phyloP scores from a whole-genome alignment of 2,113 vertebrate species.

The Anoplopoma fimbria region DNA sequence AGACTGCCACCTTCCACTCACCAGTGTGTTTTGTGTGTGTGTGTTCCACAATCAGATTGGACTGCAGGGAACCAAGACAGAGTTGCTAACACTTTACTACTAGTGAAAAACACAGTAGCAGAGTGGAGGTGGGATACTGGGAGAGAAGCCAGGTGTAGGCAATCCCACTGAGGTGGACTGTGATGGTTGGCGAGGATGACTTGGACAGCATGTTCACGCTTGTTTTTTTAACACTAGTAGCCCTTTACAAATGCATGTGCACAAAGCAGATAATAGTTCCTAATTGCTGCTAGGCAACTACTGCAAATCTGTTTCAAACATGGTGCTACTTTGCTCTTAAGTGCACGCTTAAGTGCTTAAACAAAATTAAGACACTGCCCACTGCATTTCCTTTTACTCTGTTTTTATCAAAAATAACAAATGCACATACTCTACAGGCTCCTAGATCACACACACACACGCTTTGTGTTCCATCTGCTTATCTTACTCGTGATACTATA shows the following conservation, averaged over 20 bases:
- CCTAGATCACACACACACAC: background rate
- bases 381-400: background rate
- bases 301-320: background rate
- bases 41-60: background rate
- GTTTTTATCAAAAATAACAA: background rate
- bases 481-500: slow-evolving; percentile 16
- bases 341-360: background rate
- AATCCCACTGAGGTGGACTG: background rate
- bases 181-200: background rate
- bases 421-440: background rate
- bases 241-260: background rate
- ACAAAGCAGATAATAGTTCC: slow-evolving; percentile 4
- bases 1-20: slow-evolving; percentile 21
- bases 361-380: background rate
- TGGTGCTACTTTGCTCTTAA: background rate
- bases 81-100: background rate
- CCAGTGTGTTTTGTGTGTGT: background rate
- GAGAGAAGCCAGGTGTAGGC: slow-evolving; percentile 11
- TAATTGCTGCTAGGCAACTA: slow-evolving; percentile 29
- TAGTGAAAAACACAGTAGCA: background rate
- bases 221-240: background rate
- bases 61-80: background rate
- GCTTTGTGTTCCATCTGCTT: slow-evolving; percentile 16
- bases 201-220: background rate
- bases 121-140: background rate